Evolutionary conservation across 2,797 vertebrate species (phyloP).

Genomic region (Onychomys arenicola): DNA sequence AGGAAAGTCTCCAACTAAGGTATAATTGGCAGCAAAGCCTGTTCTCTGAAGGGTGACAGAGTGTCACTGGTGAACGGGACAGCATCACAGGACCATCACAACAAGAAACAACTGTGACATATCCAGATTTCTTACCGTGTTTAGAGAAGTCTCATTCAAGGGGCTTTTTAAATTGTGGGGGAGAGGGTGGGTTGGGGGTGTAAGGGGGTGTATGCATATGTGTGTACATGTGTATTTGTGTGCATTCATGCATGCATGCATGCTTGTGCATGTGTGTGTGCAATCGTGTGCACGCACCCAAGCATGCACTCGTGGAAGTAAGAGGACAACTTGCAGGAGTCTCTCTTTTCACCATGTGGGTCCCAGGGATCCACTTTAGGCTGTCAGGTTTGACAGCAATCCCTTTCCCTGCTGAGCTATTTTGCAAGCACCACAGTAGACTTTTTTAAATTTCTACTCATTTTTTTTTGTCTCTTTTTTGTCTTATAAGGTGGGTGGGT

Average conservation of each 20-base stretch:
- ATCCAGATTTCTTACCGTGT: neutral
- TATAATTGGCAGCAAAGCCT: neutral
- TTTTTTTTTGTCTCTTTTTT: neutral
- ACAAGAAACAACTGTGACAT: neutral
- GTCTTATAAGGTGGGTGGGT: neutral
- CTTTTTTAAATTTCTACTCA: neutral
- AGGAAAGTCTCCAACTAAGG: neutral
- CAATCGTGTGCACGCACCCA: no score
- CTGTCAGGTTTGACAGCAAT: neutral
- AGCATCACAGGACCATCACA: neutral
- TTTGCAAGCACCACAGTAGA: neutral
- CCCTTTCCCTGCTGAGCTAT: neutral
- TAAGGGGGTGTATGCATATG: no score
- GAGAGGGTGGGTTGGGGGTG: no score
- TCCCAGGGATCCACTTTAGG: neutral
- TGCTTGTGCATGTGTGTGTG: no score
- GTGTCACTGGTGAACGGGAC: neutral
- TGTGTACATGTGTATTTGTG: no score
- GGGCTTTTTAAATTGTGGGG: neutral
- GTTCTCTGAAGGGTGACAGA: neutral
- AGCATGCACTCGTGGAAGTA: neutral
- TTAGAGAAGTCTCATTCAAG: slow-evolving; percentile 11
- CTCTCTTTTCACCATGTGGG: neutral
- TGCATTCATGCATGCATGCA: neutral
- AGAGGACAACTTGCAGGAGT: neutral